These are phyloP conservation scores for Strongylocentrotus purpuratus DNA, from an alignment of 35 echinoderm and acorn worm species.

Conservation along the genomic window DNA sequence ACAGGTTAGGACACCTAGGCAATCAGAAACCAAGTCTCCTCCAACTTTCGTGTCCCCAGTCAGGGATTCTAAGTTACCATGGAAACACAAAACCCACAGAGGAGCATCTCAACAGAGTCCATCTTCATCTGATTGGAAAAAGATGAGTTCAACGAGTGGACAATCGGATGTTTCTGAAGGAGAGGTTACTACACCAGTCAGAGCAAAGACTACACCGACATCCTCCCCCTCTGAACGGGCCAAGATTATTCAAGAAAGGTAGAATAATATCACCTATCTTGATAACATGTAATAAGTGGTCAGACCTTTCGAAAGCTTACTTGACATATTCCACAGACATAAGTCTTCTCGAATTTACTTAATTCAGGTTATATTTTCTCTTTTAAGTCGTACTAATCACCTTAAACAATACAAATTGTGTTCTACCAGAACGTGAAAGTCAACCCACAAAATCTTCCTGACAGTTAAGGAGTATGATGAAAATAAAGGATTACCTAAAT, in stretches of 20 bases:
- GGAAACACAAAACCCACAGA: background rate
- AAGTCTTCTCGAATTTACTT: background rate
- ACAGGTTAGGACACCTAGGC: background rate
- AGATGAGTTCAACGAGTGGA: background rate
- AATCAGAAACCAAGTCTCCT: background rate
- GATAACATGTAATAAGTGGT: background rate
- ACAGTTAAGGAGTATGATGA: no score
- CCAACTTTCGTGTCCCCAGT: conserved; percentile 7
- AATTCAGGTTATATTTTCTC: background rate
- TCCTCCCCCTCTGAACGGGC: background rate
- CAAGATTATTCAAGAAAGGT: conserved; percentile 39
- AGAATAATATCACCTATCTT: background rate
- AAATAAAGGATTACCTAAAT: no score
- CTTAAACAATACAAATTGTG: no score
- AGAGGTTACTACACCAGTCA: background rate
- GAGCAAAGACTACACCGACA: background rate
- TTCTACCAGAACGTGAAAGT: no score
- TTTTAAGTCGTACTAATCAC: background rate
- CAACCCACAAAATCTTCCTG: no score
- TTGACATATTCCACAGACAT: background rate
- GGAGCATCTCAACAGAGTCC: background rate
- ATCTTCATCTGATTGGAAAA: conserved; percentile 37
- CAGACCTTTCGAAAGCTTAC: background rate
- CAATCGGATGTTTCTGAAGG: background rate
- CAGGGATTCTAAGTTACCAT: background rate